phyloP scores from a whole-genome alignment of 1,140 invertebrate species.

The Dendrolimus punctatus region DNA sequence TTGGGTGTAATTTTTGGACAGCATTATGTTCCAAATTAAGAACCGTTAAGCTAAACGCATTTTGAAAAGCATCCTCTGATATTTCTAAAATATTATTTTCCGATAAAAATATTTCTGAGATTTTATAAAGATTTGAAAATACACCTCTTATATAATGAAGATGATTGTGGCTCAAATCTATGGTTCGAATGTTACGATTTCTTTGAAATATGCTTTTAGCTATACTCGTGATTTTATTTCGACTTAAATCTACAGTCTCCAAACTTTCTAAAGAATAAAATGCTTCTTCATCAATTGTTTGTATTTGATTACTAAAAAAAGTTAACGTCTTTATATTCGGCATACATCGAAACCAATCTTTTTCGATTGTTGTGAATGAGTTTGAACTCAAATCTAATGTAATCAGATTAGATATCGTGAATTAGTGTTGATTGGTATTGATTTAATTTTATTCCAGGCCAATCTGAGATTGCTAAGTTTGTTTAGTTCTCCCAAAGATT shows the following conservation, averaged over 20 bases:
- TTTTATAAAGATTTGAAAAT: constrained; percentile 83
- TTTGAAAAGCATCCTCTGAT: constrained; percentile 84
- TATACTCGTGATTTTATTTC: constrained; percentile 87
- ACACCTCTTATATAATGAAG: constrained; percentile 87
- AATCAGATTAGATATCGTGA: constrained; percentile 79
- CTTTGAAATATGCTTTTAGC: constrained; percentile 80
- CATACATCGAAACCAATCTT: constrained; percentile 85
- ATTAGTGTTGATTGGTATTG: constrained; percentile 82
- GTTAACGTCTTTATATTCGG: constrained; percentile 85
- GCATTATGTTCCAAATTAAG: constrained; percentile 92
- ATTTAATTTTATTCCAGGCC: constrained; percentile 84
- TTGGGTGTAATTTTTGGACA: constrained; percentile 81
- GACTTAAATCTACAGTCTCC: constrained; percentile 89
- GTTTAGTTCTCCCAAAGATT: constrained; percentile 82
- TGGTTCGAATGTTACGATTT: constrained; percentile 83
- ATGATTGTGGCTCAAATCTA: constrained; percentile 92
- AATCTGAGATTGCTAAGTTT: constrained; percentile 82
- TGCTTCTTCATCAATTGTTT: constrained; percentile 82
- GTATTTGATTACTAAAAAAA: constrained; percentile 88
- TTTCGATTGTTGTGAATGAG: constrained; percentile 81
- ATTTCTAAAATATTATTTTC: constrained; percentile 93
- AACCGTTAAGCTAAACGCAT: constrained; percentile 82
- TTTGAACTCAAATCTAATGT: constrained; percentile 91
- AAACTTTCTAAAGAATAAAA: constrained; percentile 82
- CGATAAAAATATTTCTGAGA: constrained; percentile 87